Base-by-base conservation (phyloP, 2,888 invertebrate species). In the Eristalis intricaria region DNA sequence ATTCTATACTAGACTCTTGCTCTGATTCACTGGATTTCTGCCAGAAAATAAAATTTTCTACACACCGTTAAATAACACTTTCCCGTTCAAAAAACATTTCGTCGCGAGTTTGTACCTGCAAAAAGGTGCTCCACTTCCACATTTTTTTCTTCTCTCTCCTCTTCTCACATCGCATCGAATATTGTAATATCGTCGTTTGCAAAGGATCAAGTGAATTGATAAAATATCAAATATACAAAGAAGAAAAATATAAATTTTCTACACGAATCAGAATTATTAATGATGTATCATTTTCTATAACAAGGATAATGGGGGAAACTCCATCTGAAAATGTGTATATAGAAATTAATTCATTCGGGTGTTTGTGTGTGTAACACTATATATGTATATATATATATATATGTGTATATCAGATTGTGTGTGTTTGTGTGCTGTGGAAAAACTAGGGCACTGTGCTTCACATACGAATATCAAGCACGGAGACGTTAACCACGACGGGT, bases 391-490 rank as follows among this genome's bases (percentile, higher is more conserved):
- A 89, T 87, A 85, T 85, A 84, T 74, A 81, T 50, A 66, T 74
- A 84, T 74, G 78, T 50, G 64, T 74, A 75, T 68, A 50, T 71
- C 65, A 73, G 56, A 74, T 64, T 40, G 74, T 75, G 58, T 68
- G 10, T 76, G 75, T 83, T 84, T 75, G 63, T 87, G 77, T 89
- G 84, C 77, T 84, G 87, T 87, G 84, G 90, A 88, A 90, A 92
- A 92, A 92, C 90, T 92, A 92, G 92, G 92, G 91, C 92, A 92
- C 91, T 92, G 91, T 92, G 92, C 91, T 92, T 92, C 89, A 89
- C 83, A 89, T 89, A 87, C 87, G 77, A 85, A 80, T 82, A 82
- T 89, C 74, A 35, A 84, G 89, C 89, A 89, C 90, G 84, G 61
- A 40, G 77, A 88, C 80, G 88, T 86, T 81, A 29, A 75, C 82